These are phyloP conservation scores for Nipponia nippon DNA, from an alignment of 2,113 vertebrate species.

Conservation along the genomic window DNA sequence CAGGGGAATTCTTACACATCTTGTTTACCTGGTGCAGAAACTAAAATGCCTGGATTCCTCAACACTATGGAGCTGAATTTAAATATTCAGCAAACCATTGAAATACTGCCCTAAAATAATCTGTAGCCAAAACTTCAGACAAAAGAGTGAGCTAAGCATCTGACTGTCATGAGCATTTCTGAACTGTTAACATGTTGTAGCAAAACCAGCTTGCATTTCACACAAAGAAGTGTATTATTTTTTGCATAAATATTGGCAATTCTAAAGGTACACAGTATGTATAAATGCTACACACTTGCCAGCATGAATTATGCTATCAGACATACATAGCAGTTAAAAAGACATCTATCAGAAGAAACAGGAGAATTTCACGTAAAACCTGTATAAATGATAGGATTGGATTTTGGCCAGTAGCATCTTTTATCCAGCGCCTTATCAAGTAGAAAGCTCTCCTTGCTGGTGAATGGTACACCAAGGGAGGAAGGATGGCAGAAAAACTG, in stretches of 20 bases:
- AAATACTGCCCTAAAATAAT: neutral
- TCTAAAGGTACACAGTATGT: neutral
- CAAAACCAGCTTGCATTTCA: neutral
- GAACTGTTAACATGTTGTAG: neutral
- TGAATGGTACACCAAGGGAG: neutral
- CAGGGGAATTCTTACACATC: neutral
- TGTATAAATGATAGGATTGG: neutral
- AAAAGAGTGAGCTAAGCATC: neutral
- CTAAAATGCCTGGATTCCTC: neutral
- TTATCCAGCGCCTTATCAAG: neutral
- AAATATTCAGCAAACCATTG: neutral
- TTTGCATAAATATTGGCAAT: neutral
- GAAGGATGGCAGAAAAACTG: neutral
- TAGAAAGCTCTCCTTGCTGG: neutral
- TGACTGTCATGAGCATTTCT: neutral
- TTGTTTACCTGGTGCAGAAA: neutral
- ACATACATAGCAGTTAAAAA: neutral
- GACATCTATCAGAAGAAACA: neutral
- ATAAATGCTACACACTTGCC: neutral
- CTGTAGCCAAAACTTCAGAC: neutral
- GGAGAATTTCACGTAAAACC: neutral
- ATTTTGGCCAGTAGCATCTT: neutral
- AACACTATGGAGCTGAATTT: neutral
- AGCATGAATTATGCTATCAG: neutral
- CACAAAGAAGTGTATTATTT: neutral